Evolutionary conservation across 2,797 vertebrate species (phyloP).

Genomic region (Syndactyla subalaris): DNA sequence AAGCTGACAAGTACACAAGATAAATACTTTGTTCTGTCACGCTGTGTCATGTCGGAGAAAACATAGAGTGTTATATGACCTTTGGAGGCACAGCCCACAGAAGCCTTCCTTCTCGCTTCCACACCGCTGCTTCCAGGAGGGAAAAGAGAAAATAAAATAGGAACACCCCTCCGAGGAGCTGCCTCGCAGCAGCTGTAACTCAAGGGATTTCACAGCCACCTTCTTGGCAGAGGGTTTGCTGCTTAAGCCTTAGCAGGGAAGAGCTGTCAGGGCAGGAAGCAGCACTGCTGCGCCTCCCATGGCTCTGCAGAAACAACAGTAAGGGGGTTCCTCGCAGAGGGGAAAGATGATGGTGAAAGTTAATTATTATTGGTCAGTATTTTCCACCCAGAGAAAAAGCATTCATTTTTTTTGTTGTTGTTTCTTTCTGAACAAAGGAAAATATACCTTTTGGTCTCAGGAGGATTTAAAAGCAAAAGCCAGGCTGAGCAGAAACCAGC

Average conservation of each 20-base stretch:
- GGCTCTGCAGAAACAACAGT: not conserved
- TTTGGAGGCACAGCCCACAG: slow-evolving; percentile 59
- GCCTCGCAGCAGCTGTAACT: not conserved
- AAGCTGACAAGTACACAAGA: slow-evolving; percentile 79
- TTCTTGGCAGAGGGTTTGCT: not conserved
- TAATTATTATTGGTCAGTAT: not conserved
- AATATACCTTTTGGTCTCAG: not conserved
- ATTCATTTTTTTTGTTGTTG: not conserved
- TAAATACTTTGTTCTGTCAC: slow-evolving; percentile 77
- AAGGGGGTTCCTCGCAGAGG: fast-evolving
- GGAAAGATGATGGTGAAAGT: not conserved
- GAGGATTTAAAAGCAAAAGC: not conserved
- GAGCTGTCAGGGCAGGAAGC: not conserved
- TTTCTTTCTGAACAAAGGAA: not conserved
- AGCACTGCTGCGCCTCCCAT: fast-evolving
- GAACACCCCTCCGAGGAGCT: not conserved
- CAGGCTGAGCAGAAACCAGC: not conserved
- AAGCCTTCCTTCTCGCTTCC: not conserved
- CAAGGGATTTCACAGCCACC: not conserved
- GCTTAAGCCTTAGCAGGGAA: not conserved
- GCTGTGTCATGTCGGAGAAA: slow-evolving; percentile 68
- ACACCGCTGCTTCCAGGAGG: fast-evolving
- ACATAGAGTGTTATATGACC: slow-evolving; percentile 71
- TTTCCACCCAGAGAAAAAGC: not conserved
- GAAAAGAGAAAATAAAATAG: not conserved